Percentiles rank a stretch among this genome's conserved stretches.
Conservation (phyloP, 35 echinoderm and acorn worm genomes). For the Heliocidaris erythrogramma region DNA sequence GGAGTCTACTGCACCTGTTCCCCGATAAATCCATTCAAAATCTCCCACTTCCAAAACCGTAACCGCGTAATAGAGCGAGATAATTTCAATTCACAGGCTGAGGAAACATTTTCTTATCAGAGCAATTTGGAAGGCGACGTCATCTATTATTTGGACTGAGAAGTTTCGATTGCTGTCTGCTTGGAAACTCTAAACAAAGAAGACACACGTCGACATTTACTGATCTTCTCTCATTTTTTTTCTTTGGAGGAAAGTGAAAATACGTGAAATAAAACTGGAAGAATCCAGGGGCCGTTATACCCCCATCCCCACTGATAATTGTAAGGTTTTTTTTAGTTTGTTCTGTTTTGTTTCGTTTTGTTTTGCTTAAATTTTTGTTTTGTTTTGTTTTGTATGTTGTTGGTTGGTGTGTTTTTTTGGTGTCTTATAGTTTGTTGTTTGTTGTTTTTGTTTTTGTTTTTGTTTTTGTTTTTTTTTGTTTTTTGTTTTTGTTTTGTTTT, state of each 20-base stretch:
- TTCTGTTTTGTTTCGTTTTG: too few relatives aligned
- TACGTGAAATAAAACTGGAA: too few relatives aligned
- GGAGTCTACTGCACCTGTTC: neutral
- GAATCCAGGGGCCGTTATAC: too few relatives aligned
- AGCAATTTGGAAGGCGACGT: slow-evolving; percentile 8
- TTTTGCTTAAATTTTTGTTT: too few relatives aligned
- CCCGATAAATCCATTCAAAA: neutral
- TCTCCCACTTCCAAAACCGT: neutral
- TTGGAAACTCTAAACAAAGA: neutral
- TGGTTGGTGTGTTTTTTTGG: too few relatives aligned
- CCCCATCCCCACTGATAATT: too few relatives aligned
- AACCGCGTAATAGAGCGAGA: slow-evolving; percentile 8
- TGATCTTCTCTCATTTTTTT: neutral
- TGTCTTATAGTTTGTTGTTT: too few relatives aligned
- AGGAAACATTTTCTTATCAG: slow-evolving; percentile 17
- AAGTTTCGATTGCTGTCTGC: slow-evolving; percentile 1
- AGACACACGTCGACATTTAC: neutral
- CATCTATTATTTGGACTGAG: neutral
- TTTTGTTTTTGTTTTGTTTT: too few relatives aligned
- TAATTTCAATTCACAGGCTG: neutral
- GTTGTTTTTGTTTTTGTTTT: too few relatives aligned
- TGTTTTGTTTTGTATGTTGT: too few relatives aligned
- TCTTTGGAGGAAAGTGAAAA: neutral
- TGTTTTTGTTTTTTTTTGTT: too few relatives aligned
- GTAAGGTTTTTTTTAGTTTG: too few relatives aligned